Evolutionary conservation across 2,113 vertebrate genomes (phyloP), one percentile per base, ranked within the genome.

Genomic region (Eidolon helvum): DNA sequence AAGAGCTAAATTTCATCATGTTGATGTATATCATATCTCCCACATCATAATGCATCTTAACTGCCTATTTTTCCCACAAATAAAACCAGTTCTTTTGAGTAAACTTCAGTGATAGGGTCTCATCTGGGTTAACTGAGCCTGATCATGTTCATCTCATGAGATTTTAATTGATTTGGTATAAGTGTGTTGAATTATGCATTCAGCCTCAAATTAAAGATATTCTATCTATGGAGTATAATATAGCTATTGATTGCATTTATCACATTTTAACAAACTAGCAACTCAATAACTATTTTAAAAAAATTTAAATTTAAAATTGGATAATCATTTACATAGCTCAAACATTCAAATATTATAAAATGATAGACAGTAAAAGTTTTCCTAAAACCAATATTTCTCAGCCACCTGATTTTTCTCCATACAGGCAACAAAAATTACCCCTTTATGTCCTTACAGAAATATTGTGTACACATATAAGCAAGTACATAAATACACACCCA

Each of bases 101-200:
- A 86, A 38, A 91, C 10, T 66, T 96, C 75, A 94, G 5, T 82
- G 40, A 65, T 83, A 74, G 85, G 45, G 71, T 2, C 87, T 96
- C 91, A 98, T 96, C 91, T 96, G 94, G 78, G 28, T 91, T 95
- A 88, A 72, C 18, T 48, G 80, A 95, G 85, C 78, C 68, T 96
- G 80, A 77, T 96, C 80, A 94, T 97, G 77, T 94, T 97, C 92
- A 74, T 94, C 92, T 97, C 85, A 95, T 96, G 85, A 96, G 88
- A 90, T 96, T 96, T 96, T 97, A 95, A 96, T 95, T 94, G 77
- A 33, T 92, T 91, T 93, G 66, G 38, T 90, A 38, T 38, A 89
- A 97, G 15, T 59, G 53, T 94, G 66, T 85, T 96, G 9, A 35
- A 88, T 97, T 97, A 96, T 97, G 40, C 63, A 96, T 95, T 94